A percentile compares a stretch with the other conserved stretches of the same genome.
These are phyloP conservation scores for Galerucella pusilla DNA, from an alignment of 2,888 invertebrate species.

Conservation along the genomic window DNA sequence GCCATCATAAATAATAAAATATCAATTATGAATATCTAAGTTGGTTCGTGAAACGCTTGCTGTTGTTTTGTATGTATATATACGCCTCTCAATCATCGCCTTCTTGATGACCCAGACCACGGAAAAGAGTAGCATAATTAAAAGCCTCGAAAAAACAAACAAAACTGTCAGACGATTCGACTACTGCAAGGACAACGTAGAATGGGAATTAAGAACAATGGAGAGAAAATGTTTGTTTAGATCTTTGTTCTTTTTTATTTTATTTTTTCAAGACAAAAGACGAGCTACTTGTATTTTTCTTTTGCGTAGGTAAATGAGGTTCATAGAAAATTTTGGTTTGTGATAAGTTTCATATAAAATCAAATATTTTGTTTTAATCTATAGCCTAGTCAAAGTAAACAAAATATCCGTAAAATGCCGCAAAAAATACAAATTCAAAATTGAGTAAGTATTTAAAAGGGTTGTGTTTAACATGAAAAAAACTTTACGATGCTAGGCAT, in stretches of 20 bases:
- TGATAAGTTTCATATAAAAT: no score
- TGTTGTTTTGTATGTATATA: conserved; percentile 19
- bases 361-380: no score
- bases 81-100: conserved; percentile 58
- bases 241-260: neutral
- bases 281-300: neutral
- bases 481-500: no score
- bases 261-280: neutral
- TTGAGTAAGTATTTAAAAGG: no score
- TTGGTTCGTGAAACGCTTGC: conserved; percentile 55
- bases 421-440: no score
- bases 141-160: conserved; percentile 19
- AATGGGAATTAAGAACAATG: conserved; percentile 7
- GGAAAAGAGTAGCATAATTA: conserved; percentile 36
- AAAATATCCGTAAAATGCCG: no score
- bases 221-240: neutral
- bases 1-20: conserved; percentile 59
- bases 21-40: conserved; percentile 64
- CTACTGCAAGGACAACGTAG: neutral
- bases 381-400: no score
- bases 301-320: neutral
- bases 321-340: no score
- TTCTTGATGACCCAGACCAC: conserved; percentile 40
- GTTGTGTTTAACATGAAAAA: no score
- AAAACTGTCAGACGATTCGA: conserved; percentile 24